Conservation (phyloP, 2,888 invertebrate species). For the Clusia tigrina region DNA sequence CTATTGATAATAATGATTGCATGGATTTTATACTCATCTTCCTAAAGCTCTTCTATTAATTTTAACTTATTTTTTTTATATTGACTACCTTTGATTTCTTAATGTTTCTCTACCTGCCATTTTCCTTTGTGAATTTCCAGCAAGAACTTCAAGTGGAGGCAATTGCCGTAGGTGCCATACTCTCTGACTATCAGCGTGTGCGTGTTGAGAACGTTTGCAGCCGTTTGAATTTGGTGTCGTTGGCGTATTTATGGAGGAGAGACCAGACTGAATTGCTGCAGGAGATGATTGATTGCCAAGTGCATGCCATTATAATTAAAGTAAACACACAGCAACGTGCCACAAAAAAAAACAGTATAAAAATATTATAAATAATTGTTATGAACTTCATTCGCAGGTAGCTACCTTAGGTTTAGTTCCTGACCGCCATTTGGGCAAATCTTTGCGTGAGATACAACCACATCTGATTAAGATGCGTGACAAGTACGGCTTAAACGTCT, state of each 20-base stretch:
- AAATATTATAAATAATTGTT: constrained; percentile 11
- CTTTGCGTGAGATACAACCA: constrained; percentile 83
- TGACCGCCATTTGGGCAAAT: constrained; percentile 84
- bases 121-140: constrained; percentile 38
- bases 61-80: not conserved
- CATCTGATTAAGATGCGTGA: constrained; percentile 89
- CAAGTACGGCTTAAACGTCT: constrained; percentile 93
- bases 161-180: constrained; percentile 96
- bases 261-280: constrained; percentile 92
- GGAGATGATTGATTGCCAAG: constrained; percentile 94
- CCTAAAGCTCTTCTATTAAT: not conserved
- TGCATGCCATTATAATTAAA: constrained; percentile 96
- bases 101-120: not conserved
- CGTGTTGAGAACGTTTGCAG: constrained; percentile 98
- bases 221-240: constrained; percentile 85
- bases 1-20: too few relatives aligned
- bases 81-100: not conserved
- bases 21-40: too few relatives aligned
- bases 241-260: constrained; percentile 95
- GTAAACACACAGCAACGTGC: constrained; percentile 65
- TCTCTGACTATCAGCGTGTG: constrained; percentile 97
- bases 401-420: constrained; percentile 93
- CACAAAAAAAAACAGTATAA: not conserved
- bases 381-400: constrained; percentile 50
- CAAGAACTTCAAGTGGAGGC: constrained; percentile 82